Base-by-base conservation (phyloP, 2,888 invertebrate species). In the Aromia moschata region DNA sequence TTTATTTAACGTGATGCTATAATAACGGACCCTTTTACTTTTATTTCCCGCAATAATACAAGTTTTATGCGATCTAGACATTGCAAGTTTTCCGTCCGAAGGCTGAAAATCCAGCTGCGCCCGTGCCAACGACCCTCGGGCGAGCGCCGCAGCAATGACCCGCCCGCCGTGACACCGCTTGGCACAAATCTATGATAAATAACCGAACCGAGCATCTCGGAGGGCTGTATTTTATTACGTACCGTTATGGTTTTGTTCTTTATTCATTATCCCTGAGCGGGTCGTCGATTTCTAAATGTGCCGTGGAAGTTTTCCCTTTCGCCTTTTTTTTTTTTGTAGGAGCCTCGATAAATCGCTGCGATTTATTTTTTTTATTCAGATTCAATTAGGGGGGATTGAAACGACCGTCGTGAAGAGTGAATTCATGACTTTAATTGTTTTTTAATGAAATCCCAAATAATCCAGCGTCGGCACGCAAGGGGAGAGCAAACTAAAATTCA, bases 151-250 rank as follows among this genome's bases (percentile, higher is more conserved):
- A 54, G 37, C 57, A 38, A 62, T 65, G n/a, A 62, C 55, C 47
- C 47, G 37, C 37, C 56, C 45, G 61, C 56, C 64, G 64, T 65
- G 67, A 62, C 65, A 69, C 67, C 38, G 65, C 58, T 59, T 67
- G 67, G 67, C 65, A 67, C 65, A 68, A 62, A 46, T 68, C 56
- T 64, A 64, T 67, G 60, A 58, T 60, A 58, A 59, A 64, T 58
- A 59, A 31, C 60, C 45, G 47, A 64, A 67, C 56, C 58, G 60
- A 61, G 56, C 47, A 52, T 53, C 49, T 56, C 15, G 31, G 40
- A 17, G n/a, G 25, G 3, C n/a, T 25, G 49, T 31, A 31, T 16
- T 52, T 52, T 30, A 31, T 52, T 30, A 31, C 40, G 2, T 14
- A 17, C 52, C 30, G 52, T 41, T 41, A 52, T 40, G 20, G 40